phyloP scores from a whole-genome alignment of 1,140 invertebrate species.

The Nautilus pompilius region DNA sequence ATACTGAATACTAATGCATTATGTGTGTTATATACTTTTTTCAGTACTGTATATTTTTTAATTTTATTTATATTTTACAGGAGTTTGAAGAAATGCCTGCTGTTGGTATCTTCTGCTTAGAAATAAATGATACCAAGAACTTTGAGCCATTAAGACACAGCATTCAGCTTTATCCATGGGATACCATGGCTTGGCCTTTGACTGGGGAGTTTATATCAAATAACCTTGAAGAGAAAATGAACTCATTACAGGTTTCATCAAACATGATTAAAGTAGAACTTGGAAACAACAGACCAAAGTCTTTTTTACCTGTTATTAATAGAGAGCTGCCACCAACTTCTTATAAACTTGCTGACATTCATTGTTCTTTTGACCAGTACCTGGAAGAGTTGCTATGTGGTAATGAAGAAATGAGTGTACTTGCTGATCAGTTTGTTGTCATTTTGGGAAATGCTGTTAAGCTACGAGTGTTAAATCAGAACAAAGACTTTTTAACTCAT shows the following conservation, averaged over 20 bases:
- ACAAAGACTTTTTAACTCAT: not conserved
- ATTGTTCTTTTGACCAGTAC: not conserved
- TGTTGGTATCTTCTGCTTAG: slow-evolving; percentile 66
- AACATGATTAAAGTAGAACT: not conserved
- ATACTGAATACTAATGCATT: too few species aligned
- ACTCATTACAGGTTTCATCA: not conserved
- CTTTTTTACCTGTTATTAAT: not conserved
- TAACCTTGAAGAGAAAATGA: not conserved
- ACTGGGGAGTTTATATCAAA: slow-evolving; percentile 15
- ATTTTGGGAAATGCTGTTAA: slow-evolving; percentile 30
- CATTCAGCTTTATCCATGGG: slow-evolving; percentile 44
- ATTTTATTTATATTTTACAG: slow-evolving; percentile 22
- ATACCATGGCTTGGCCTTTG: slow-evolving; percentile 27
- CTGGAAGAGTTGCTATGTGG: not conserved
- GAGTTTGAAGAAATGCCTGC: slow-evolving; percentile 70
- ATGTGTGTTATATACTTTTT: too few species aligned
- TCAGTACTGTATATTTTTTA: slow-evolving; percentile 4
- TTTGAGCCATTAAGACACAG: not conserved
- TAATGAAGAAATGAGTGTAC: slow-evolving; percentile 1
- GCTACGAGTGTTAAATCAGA: slow-evolving; percentile 27
- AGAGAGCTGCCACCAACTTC: not conserved
- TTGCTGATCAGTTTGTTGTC: slow-evolving; percentile 27
- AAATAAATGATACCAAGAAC: slow-evolving; percentile 52
- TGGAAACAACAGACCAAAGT: not conserved
- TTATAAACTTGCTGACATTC: not conserved